Evolutionary conservation across 2,113 vertebrate genomes (phyloP).

Genomic region (Cryptotis parvus): DNA sequence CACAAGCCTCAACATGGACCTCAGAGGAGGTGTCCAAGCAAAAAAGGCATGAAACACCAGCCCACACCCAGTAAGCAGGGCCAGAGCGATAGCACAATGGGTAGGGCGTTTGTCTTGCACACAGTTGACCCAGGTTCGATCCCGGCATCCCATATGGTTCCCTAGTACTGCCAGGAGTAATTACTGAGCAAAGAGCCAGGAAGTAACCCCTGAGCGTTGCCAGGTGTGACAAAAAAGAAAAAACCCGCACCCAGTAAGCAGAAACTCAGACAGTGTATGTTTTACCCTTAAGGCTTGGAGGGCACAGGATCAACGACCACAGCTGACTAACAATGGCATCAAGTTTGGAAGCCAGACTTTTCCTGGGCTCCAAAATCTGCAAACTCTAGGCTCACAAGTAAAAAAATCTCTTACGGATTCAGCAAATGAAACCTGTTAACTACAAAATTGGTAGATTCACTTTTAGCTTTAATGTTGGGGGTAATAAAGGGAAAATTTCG

Average conservation of each 20-base stretch:
- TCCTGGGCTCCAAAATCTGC: neutral
- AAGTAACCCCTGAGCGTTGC: too few relatives aligned
- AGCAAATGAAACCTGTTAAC: neutral
- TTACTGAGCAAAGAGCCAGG: too few relatives aligned
- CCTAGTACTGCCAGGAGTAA: too few relatives aligned
- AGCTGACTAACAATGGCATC: neutral
- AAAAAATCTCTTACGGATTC: neutral
- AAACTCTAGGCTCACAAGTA: neutral
- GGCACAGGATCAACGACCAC: neutral
- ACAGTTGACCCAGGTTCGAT: too few relatives aligned
- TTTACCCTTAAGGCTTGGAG: neutral
- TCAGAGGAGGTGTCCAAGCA: neutral
- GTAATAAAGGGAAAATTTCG: neutral
- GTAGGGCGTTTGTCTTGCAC: too few relatives aligned
- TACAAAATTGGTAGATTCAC: neutral
- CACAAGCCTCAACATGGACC: neutral
- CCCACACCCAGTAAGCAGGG: too few relatives aligned
- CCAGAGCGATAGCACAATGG: too few relatives aligned
- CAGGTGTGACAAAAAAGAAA: too few relatives aligned
- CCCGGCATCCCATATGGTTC: too few relatives aligned
- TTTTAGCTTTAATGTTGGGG: neutral
- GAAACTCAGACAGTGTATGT: neutral
- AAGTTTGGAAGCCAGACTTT: neutral
- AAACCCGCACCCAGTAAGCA: neutral
- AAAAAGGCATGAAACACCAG: rapidly evolving